These are phyloP conservation scores for Conops quadrifasciatus DNA, from an alignment of 2,888 invertebrate genomes.

Conservation along the genomic window DNA sequence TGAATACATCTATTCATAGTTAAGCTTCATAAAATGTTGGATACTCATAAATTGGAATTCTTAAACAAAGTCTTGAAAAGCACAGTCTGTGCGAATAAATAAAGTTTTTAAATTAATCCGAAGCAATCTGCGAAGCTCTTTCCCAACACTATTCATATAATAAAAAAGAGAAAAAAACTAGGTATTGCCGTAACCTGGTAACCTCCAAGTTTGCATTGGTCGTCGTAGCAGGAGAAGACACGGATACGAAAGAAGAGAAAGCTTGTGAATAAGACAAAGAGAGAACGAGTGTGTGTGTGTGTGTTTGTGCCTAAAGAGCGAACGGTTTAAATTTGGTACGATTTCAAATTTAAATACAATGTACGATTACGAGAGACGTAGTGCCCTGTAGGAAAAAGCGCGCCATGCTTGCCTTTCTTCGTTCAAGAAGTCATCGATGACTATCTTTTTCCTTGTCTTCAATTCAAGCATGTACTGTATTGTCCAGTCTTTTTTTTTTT, in stretches of 20 bases:
- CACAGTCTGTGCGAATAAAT: conserved; percentile 9
- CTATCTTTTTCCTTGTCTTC: too few species aligned
- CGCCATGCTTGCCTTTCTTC: too few species aligned
- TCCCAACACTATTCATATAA: neutral
- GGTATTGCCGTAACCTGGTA: neutral
- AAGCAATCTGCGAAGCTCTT: conserved; percentile 6
- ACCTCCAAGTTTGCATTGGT: neutral
- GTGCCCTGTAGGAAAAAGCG: too few species aligned
- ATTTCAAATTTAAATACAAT: too few species aligned
- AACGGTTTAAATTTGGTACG: too few species aligned
- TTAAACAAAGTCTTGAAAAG: neutral
- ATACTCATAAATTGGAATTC: conserved; percentile 1
- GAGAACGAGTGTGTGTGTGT: too few species aligned
- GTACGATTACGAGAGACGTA: too few species aligned
- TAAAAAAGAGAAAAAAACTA: neutral
- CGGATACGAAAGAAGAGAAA: neutral
- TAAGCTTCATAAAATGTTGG: neutral
- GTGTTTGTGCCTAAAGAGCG: too few species aligned
- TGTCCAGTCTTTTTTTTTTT: too few species aligned
- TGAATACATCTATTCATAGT: neutral
- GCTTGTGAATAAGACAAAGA: too few species aligned
- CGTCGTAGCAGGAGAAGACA: neutral
- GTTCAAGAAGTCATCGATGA: too few species aligned
- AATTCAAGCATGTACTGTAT: too few species aligned
- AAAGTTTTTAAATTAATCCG: conserved; percentile 25